These are phyloP conservation scores for Cisticola juncidis DNA, from an alignment of 2,113 vertebrate genomes.

Conservation along the genomic window DNA sequence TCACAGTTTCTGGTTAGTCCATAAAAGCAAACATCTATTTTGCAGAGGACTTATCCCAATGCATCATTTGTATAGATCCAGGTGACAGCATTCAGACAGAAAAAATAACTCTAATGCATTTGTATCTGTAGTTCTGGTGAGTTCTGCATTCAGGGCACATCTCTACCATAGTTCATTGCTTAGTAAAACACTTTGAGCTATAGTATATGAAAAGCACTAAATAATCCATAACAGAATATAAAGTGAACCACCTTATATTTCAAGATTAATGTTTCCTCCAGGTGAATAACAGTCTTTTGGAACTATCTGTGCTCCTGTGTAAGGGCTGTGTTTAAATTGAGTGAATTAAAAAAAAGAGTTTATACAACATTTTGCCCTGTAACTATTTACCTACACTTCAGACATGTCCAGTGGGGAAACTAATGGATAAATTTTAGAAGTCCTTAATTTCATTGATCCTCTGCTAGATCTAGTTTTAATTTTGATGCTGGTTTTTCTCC, in stretches of 20 bases:
- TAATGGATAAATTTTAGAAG: not conserved
- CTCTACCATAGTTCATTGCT: conserved; percentile 37
- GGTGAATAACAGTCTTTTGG: not conserved
- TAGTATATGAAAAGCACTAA: conserved; percentile 43
- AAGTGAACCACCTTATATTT: conserved; percentile 54
- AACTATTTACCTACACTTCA: conserved; percentile 17
- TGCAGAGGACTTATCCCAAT: not conserved
- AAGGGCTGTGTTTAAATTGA: not conserved
- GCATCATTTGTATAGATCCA: conserved; percentile 4
- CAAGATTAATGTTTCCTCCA: conserved; percentile 68
- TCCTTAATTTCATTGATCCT: not conserved
- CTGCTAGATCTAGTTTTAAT: not conserved
- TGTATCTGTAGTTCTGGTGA: not conserved
- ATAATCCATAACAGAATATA: conserved; percentile 30
- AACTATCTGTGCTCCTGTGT: not conserved
- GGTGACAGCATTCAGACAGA: conserved; percentile 49
- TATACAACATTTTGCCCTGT: not conserved
- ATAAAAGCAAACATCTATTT: conserved; percentile 57
- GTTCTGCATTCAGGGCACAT: conserved; percentile 58
- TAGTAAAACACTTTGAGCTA: conserved; percentile 60
- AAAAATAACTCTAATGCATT: conserved; percentile 19
- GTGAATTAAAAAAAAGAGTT: not conserved
- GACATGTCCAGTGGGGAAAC: not conserved
- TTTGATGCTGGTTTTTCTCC: not conserved
- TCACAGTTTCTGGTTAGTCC: not conserved